Conservation (phyloP, 1,140 invertebrate genomes). For the Zaprionus inermis region DNA sequence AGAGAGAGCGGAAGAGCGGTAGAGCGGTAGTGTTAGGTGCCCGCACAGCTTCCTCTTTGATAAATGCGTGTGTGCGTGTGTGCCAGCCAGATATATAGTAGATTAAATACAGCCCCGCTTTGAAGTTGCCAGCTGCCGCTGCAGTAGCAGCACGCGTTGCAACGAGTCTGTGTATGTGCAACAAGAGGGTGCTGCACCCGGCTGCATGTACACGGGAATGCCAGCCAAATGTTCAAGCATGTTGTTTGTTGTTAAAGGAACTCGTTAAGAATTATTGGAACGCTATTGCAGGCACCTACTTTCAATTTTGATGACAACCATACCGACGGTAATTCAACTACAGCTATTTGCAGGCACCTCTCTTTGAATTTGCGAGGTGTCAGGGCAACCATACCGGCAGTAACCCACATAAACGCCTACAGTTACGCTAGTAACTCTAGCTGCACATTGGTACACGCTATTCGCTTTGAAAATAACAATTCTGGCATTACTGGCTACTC, state of each 20-base stretch:
- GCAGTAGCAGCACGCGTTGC: constrained; percentile 15
- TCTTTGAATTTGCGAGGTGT: neutral
- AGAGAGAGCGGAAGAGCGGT: neutral
- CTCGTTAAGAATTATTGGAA: too few relatives aligned
- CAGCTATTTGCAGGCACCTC: neutral
- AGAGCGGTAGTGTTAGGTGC: constrained; percentile 36
- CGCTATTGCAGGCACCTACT: neutral
- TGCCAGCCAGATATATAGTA: constrained; percentile 9
- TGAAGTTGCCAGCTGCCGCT: constrained; percentile 42
- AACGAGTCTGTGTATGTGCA: neutral
- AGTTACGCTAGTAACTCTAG: too few relatives aligned
- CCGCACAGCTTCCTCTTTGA: constrained; percentile 46
- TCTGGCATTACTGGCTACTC: too few relatives aligned
- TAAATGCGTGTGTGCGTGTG: constrained; percentile 6
- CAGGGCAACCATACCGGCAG: neutral
- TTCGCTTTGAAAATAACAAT: too few relatives aligned
- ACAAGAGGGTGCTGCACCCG: neutral
- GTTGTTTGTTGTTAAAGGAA: too few relatives aligned
- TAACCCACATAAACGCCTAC: neutral
- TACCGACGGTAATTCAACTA: neutral
- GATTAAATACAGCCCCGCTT: constrained; percentile 53
- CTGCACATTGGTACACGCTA: too few relatives aligned
- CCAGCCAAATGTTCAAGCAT: neutral
- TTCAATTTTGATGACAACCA: neutral
- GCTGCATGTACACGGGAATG: neutral